Conservation (phyloP, 2,888 invertebrate species). For the Amiota mariae region DNA sequence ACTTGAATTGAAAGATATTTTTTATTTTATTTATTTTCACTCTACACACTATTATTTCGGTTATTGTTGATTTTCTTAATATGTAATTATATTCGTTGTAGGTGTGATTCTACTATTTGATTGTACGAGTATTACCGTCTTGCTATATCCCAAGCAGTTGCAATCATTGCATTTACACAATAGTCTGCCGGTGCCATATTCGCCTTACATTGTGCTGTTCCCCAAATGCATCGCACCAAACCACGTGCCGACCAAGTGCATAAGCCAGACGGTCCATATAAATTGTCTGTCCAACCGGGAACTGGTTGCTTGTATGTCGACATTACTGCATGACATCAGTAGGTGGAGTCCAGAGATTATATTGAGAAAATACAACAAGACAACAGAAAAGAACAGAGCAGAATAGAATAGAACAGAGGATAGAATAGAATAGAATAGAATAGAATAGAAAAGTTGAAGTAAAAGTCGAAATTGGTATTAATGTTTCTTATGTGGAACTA, state of each 20-base stretch:
- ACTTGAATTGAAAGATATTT: too few relatives aligned
- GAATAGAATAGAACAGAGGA: background rate
- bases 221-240: slow-evolving; percentile 72
- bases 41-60: too few relatives aligned
- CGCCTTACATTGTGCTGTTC: slow-evolving; percentile 68
- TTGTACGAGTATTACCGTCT: slow-evolving; percentile 62
- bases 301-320: slow-evolving; percentile 74
- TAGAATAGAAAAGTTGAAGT: background rate
- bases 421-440: background rate
- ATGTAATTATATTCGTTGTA: background rate
- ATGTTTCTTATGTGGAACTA: slow-evolving; percentile 10
- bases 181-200: slow-evolving; percentile 74
- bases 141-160: slow-evolving; percentile 73
- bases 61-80: background rate
- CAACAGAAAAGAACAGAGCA: background rate
- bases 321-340: slow-evolving; percentile 70
- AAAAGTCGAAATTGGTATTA: slow-evolving; percentile 20
- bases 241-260: slow-evolving; percentile 73
- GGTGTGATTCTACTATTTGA: slow-evolving; percentile 21
- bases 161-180: slow-evolving; percentile 74
- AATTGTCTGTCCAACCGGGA: slow-evolving; percentile 74
- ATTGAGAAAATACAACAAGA: background rate
- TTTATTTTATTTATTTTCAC: too few relatives aligned
- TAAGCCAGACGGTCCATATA: slow-evolving; percentile 74
- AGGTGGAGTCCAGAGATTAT: slow-evolving; percentile 16